phyloP scores from a whole-genome alignment of 2,113 vertebrate species.

The Tiliqua scincoides region DNA sequence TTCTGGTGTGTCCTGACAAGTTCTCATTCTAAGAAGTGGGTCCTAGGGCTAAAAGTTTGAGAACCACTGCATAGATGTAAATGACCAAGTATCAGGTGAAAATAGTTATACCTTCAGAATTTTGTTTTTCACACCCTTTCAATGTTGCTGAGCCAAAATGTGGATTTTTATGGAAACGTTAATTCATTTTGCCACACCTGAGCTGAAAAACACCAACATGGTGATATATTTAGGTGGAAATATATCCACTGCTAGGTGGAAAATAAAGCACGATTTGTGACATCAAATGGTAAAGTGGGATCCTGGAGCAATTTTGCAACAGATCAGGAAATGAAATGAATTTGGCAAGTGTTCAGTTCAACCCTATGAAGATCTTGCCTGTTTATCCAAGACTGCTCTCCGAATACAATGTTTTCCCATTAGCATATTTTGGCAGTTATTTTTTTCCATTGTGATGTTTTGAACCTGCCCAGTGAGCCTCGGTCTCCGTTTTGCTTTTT shows the following conservation, averaged over 20 bases:
- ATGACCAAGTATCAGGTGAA: too few relatives aligned
- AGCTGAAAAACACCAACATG: background rate
- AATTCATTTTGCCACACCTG: background rate
- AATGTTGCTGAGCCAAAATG: background rate
- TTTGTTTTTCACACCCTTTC: background rate
- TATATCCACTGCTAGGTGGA: background rate
- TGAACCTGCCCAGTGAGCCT: background rate
- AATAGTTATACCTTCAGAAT: background rate
- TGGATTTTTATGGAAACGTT: background rate
- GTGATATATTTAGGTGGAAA: background rate
- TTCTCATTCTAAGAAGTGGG: too few relatives aligned
- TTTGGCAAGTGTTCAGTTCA: accelerated
- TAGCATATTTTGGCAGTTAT: background rate
- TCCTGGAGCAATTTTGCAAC: background rate
- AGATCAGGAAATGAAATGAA: background rate
- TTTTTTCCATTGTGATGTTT: background rate
- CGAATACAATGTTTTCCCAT: background rate
- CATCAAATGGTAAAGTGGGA: background rate
- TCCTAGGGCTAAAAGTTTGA: too few relatives aligned
- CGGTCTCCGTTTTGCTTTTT: background rate
- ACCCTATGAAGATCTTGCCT: accelerated
- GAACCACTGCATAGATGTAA: too few relatives aligned
- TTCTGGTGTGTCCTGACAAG: too few relatives aligned
- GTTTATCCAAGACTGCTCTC: accelerated
- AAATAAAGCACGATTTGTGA: background rate